These are phyloP conservation scores for Microdon myrmicae DNA, from an alignment of 2,888 invertebrate genomes.

Conservation along the genomic window DNA sequence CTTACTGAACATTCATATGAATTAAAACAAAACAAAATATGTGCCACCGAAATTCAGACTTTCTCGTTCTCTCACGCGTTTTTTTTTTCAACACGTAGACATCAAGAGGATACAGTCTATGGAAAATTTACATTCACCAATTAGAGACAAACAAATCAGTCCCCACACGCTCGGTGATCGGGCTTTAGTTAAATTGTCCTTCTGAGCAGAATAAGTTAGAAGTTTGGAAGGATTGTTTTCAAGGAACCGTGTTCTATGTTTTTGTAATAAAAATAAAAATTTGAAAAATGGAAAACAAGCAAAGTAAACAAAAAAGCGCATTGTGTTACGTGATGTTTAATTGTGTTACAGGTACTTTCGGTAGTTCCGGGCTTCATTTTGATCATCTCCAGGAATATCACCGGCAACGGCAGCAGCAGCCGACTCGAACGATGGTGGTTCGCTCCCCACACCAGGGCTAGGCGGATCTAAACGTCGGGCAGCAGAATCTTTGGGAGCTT, in stretches of 20 bases:
- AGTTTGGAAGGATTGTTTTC: conserved; percentile 39
- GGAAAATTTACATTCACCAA: too few species aligned
- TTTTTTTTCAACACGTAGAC: too few species aligned
- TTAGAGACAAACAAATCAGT: too few species aligned
- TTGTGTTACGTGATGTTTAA: conserved; percentile 21
- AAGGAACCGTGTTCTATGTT: conserved; percentile 36
- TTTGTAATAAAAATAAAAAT: conserved; percentile 9
- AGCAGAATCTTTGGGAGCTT: conserved; percentile 55
- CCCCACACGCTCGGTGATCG: too few species aligned
- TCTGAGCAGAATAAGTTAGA: too few species aligned
- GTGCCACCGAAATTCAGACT: too few species aligned
- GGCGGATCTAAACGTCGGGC: conserved; percentile 58
- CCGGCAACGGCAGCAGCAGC: conserved; percentile 64
- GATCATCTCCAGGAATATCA: conserved; percentile 58
- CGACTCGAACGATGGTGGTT: conserved; percentile 66
- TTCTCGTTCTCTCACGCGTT: too few species aligned
- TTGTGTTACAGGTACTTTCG: conserved; percentile 66
- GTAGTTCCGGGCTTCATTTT: conserved; percentile 64
- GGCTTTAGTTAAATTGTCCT: too few species aligned
- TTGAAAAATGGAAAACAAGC: conserved; percentile 7
- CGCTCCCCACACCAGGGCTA: conserved; percentile 62
- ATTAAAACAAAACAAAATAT: too few species aligned
- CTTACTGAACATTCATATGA: too few species aligned
- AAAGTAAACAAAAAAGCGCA: conserved; percentile 28
- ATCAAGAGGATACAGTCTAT: too few species aligned